Conservation (phyloP, 2,797 vertebrate species). For the Tenualosa thibaudeaui region DNA sequence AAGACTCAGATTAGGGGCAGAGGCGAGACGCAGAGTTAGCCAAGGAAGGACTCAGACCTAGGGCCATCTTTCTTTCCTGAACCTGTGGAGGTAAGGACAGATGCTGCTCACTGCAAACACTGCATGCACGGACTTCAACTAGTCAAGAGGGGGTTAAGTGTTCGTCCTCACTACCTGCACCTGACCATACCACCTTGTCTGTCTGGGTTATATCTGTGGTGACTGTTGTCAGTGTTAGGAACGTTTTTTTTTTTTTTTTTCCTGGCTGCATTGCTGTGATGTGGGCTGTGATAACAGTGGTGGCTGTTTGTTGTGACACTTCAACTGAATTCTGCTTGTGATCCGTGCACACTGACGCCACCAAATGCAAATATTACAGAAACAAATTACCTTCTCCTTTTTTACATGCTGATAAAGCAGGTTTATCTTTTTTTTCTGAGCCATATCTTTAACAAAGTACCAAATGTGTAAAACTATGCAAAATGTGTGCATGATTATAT, state of each 20-base stretch:
- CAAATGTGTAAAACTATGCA: neutral
- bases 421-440: neutral
- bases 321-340: neutral
- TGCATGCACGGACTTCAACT: neutral
- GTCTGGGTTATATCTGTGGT: neutral
- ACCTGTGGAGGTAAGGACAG: slow-evolving; percentile 65
- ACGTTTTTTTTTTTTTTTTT: neutral
- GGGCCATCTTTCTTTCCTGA: slow-evolving; percentile 32
- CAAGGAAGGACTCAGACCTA: slow-evolving; percentile 50
- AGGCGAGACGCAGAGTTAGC: slow-evolving; percentile 51
- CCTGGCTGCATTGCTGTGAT: neutral
- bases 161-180: neutral
- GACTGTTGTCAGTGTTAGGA: neutral
- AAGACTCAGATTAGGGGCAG: slow-evolving; percentile 61
- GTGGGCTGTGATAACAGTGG: neutral
- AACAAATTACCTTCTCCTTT: neutral
- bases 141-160: neutral
- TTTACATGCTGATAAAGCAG: neutral
- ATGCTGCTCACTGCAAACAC: neutral
- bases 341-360: neutral
- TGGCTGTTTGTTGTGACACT: neutral
- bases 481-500: neutral
- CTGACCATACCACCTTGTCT: neutral
- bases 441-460: neutral
- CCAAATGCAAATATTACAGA: neutral